Evolutionary conservation across 2,888 invertebrate genomes (phyloP).

Genomic region (Caenorhabditis sp.): DNA sequence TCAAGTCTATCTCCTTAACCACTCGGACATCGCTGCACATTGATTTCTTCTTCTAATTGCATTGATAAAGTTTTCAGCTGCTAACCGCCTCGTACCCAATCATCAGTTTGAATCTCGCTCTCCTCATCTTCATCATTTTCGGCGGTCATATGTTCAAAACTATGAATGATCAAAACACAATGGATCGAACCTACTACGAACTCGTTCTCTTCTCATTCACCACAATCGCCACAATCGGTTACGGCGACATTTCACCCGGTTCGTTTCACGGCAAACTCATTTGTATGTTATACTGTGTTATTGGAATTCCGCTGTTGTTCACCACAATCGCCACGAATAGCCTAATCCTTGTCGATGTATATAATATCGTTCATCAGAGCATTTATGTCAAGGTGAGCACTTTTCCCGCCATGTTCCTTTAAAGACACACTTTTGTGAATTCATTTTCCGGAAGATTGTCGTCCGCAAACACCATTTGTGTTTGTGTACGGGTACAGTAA

Average conservation of each 20-base stretch:
- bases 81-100: conserved; percentile 42
- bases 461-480: too few relatives aligned
- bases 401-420: too few relatives aligned
- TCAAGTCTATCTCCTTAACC: conserved; percentile 78
- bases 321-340: conserved; percentile 56
- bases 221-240: conserved; percentile 62
- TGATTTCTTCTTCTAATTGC: conserved; percentile 2
- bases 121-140: conserved; percentile 42
- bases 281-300: conserved; percentile 53
- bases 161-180: conserved; percentile 18
- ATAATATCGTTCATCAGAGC: conserved; percentile 42
- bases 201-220: conserved; percentile 55
- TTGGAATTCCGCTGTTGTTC: conserved; percentile 60
- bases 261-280: conserved; percentile 24
- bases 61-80: conserved; percentile 2
- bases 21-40: conserved; percentile 61
- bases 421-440: too few relatives aligned
- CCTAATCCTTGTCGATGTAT: conserved; percentile 52
- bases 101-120: conserved; percentile 37
- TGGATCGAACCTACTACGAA: conserved; percentile 29
- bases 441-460: too few relatives aligned
- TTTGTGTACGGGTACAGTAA: too few relatives aligned
- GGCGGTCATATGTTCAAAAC: conserved; percentile 47
- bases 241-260: conserved; percentile 55
- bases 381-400: conserved; percentile 13